Evolutionary conservation across 2,797 vertebrate species (phyloP).

Genomic region (Steatocranus sp.): DNA sequence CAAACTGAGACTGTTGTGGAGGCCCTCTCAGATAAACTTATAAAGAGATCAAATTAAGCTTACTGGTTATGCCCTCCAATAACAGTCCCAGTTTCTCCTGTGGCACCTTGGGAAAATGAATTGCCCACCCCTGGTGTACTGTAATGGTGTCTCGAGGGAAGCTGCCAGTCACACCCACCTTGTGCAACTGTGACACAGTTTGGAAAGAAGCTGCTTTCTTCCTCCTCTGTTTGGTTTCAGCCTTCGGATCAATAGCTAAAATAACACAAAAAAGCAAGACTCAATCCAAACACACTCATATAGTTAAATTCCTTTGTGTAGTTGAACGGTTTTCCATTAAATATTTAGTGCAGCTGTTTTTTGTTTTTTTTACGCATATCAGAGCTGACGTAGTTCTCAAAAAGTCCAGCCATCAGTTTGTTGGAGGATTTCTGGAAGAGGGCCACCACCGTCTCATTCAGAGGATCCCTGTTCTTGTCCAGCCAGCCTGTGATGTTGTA

Average conservation of each 20-base stretch:
- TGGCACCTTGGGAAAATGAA: not conserved
- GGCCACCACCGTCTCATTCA: slow-evolving; percentile 88
- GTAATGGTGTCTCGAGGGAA: not conserved
- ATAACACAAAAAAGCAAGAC: not conserved
- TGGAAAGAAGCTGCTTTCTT: slow-evolving; percentile 92
- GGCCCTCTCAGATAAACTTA: not conserved
- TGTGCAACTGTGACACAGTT: slow-evolving; percentile 92
- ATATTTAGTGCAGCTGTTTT: fast-evolving
- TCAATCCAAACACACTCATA: not conserved
- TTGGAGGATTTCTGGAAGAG: slow-evolving; percentile 91
- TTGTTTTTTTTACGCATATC: slow-evolving; percentile 72
- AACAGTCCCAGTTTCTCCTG: not conserved
- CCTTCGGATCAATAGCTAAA: slow-evolving; percentile 73
- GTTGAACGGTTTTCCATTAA: fast-evolving
- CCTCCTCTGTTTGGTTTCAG: slow-evolving; percentile 85
- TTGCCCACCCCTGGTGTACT: not conserved
- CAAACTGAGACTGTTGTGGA: not conserved
- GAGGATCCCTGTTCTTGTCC: slow-evolving; percentile 92
- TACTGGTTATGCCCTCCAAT: not conserved
- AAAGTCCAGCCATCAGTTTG: slow-evolving; percentile 86
- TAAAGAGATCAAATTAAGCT: not conserved
- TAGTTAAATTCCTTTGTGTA: not conserved
- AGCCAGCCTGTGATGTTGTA: slow-evolving; percentile 92
- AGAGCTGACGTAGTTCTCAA: slow-evolving; percentile 83
- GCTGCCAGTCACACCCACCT: slow-evolving; percentile 71